Base-by-base conservation (phyloP, 2,797 vertebrate species). In the Microctenopoma lineatum region DNA sequence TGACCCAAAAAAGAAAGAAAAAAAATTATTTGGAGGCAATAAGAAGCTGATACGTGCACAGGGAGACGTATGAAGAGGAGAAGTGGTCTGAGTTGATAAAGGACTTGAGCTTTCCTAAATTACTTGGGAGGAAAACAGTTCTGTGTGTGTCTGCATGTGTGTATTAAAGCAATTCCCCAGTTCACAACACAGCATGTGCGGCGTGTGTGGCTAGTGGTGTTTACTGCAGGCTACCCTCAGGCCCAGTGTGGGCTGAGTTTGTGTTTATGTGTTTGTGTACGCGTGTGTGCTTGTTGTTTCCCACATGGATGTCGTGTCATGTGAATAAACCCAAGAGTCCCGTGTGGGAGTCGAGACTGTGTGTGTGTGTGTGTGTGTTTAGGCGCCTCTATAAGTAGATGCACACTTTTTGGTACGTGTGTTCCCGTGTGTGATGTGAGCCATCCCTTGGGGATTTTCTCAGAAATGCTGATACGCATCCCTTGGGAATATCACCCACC, bases 141-240 rank as follows among this genome's bases (percentile, higher is more conserved):
- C 3, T 77, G 48, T 63, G 59, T 63, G 59, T 70, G 34, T 75
- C 39, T 74, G 47, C 46, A n/a, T 63, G 62, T 66, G 50, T 69
- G 66, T 68, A 29, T 66, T 62, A 62, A 84, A 75, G 45, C 54
- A 60, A 61, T 80, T 78, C 73, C 61, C 60, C 47, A 70, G 66
- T 70, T 73, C 76, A 77, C 47, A 84, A 62, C 71, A 41, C 67
- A 59, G 68, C 79, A 66, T 86, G 83, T 83, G 79, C 70, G 70
- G 61, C 58, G 18, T 70, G 60, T 81, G 78, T 70, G 73, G 71
- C 77, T 79, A 63, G 14, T 72, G 64, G 59, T 87, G 79, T 83
- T 86, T 78, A 84, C 79, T 77, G 66, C 63, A 66, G 75, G 66
- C 66, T 60, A 27, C 67, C 77, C 73, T 66, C 50, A 36, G 48